These are phyloP conservation scores for Aeoliscus strigatus DNA, from an alignment of 2,797 vertebrate species.

Conservation along the genomic window DNA sequence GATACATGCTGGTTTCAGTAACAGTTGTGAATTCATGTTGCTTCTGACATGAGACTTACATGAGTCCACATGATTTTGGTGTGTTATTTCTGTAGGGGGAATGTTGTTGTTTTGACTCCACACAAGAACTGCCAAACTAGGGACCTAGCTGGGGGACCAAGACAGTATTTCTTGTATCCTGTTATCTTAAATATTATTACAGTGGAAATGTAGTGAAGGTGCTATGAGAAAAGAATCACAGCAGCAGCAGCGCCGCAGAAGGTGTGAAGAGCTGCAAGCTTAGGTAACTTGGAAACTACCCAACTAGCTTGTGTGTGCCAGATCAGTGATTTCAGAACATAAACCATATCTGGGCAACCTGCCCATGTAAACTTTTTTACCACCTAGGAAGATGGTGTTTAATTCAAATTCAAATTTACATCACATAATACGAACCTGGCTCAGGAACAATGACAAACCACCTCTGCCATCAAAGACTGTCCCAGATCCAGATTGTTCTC, in stretches of 20 bases:
- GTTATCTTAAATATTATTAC: no score
- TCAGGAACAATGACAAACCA: slow-evolving; percentile 4
- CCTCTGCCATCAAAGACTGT: slow-evolving; percentile 12
- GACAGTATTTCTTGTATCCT: no score
- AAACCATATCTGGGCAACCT: slow-evolving; percentile 40
- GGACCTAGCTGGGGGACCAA: no score
- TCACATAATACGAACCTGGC: slow-evolving; percentile 25
- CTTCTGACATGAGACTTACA: no score
- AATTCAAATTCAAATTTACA: slow-evolving; percentile 36
- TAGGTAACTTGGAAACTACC: slow-evolving; percentile 52
- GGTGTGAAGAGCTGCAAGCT: slow-evolving; percentile 28
- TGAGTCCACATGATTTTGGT: neutral
- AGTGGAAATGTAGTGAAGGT: no score
- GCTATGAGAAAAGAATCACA: no score
- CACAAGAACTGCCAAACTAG: no score
- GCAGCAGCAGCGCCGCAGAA: slow-evolving; percentile 42
- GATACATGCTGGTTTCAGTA: no score
- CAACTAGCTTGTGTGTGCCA: slow-evolving; percentile 49
- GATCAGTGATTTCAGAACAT: slow-evolving; percentile 49
- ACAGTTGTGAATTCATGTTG: no score
- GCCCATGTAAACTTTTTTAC: slow-evolving; percentile 43
- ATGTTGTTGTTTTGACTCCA: no score
- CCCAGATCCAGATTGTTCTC: slow-evolving; percentile 20
- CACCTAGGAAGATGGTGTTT: slow-evolving; percentile 31
- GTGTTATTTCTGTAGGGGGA: no score